Evolutionary conservation across 2,888 invertebrate genomes (phyloP).

Genomic region (Allophyes oxyacanthae): DNA sequence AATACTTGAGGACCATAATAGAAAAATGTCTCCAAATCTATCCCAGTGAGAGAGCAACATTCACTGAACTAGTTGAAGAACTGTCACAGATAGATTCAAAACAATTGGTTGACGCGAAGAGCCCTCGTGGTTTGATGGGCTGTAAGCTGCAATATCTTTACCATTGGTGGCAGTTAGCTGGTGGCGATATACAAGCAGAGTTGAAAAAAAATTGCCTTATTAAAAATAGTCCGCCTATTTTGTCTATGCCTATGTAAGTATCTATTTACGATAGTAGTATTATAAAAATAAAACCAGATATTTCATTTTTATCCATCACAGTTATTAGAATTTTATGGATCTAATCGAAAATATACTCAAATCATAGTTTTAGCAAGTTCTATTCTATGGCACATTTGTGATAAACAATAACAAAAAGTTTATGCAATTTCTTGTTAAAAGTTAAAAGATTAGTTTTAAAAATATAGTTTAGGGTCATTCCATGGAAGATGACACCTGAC

Average conservation of each 20-base stretch:
- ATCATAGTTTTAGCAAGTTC: no score
- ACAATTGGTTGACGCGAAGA: slow-evolving; percentile 79
- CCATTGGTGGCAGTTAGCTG: slow-evolving; percentile 98
- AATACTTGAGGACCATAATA: slow-evolving; percentile 90
- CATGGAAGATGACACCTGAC: no score
- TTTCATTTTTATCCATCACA: no score
- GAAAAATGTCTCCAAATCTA: slow-evolving; percentile 92
- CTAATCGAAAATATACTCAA: no score
- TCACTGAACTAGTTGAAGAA: slow-evolving; percentile 89
- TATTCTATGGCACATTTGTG: no score
- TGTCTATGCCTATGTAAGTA: slow-evolving; percentile 93
- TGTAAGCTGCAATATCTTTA: slow-evolving; percentile 95
- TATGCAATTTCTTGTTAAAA: no score
- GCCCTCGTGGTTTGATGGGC: slow-evolving; percentile 81
- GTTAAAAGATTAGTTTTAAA: no score
- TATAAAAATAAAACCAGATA: no score
- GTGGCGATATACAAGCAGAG: slow-evolving; percentile 97
- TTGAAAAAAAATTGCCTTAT: slow-evolving; percentile 97
- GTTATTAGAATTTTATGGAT: no score
- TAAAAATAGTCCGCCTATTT: slow-evolving; percentile 94
- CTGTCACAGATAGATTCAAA: slow-evolving; percentile 73
- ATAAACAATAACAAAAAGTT: no score
- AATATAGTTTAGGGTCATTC: no score
- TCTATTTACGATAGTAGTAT: background rate
- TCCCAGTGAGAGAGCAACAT: slow-evolving; percentile 88